A percentile compares a stretch with the other conserved stretches of the same genome.
phyloP scores from a whole-genome alignment of 2,113 vertebrate species.

The Marmota monax region DNA sequence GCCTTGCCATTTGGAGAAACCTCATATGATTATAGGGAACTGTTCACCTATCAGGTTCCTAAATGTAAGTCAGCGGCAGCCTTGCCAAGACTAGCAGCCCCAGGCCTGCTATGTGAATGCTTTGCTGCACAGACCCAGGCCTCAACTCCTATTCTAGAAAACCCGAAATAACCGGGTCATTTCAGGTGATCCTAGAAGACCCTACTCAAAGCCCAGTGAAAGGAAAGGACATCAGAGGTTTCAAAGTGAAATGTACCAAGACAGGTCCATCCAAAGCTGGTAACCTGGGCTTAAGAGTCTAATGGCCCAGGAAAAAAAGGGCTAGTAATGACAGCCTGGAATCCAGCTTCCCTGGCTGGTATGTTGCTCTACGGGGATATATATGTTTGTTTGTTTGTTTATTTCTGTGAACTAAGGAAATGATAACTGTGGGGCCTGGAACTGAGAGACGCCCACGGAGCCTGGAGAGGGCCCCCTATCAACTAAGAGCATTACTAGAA shows the following conservation, averaged over 20 bases:
- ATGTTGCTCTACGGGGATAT: too few relatives aligned
- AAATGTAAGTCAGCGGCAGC: not conserved
- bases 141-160: rapidly evolving
- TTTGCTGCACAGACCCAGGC: not conserved
- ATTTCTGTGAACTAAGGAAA: not conserved
- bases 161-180: not conserved
- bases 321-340: too few relatives aligned
- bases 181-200: not conserved
- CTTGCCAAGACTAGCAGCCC: not conserved
- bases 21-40: not conserved
- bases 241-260: not conserved
- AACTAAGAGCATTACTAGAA: not conserved
- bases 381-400: too few relatives aligned
- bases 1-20: not conserved
- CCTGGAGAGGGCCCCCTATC: rapidly evolving
- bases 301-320: too few relatives aligned
- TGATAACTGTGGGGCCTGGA: not conserved
- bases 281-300: not conserved
- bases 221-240: not conserved
- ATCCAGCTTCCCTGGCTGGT: too few relatives aligned
- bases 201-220: not conserved
- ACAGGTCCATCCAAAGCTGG: not conserved
- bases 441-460: not conserved
- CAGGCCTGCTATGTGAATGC: not conserved
- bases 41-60: not conserved